Base-by-base conservation (phyloP, 2,888 invertebrate species). In the Temnothorax unifasciatus region DNA sequence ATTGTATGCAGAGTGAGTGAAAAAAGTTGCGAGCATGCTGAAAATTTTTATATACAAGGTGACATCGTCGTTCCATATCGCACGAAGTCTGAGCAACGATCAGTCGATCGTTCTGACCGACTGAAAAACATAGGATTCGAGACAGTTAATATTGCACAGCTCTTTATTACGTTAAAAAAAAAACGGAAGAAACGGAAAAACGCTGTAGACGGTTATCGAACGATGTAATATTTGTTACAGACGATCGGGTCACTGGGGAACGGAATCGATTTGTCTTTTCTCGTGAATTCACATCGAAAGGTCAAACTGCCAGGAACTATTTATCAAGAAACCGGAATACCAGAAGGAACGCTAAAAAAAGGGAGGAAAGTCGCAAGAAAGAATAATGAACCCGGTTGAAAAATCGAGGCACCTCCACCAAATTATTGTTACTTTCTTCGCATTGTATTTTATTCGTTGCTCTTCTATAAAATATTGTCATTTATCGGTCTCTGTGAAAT, bases 251-350 rank as follows among this genome's bases (percentile, higher is more conserved):
- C 90, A 87, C 89, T 81, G 81, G 89, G 88, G 91, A 90, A 89
- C 89, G 79, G 71, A 87, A 86, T 91, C 92, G 90, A 92, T 92
- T 92, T 91, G 90, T 92, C 92, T 92, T 90, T 90, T 84, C 89
- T 68, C 74, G 44, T 75, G 85, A 86, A 87, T 88, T 89, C 85
- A 85, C 86, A 90, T 87, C 77, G 88, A 84, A 83, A 85, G 83
- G 87, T 74, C 86, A 77, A 84, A 75, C 84, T 82, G 81, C 69
- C 74, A 77, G 59, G 85, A 86, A 83, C 87, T 89, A 92, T 92
- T 92, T 92, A 90, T 92, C 92, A 92, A 87, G 71, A 73, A 71
- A 69, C 47, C 52, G 44, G 83, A 83, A 85, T 59, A 64, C 69
- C 73, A 73, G 69, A 83, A 75, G 59, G 66, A 74, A 71, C 21